phyloP scores from a whole-genome alignment of 2,888 invertebrate species.

The Caenorhabditis afra region DNA sequence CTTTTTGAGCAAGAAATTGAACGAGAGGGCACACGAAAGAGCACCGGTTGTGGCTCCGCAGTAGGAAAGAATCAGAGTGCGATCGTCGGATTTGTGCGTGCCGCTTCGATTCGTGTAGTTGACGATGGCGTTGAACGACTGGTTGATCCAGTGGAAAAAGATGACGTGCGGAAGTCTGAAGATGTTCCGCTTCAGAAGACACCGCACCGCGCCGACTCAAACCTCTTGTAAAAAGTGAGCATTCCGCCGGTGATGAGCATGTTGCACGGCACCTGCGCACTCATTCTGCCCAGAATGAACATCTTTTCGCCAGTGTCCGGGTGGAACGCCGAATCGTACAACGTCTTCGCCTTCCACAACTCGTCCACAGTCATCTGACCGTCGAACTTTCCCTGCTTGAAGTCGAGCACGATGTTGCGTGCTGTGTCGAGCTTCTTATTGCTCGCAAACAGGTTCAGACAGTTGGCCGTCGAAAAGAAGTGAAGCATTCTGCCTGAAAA shows the following conservation, averaged over 20 bases:
- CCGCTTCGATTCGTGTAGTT: conserved; percentile 93
- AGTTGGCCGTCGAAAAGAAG: conserved; percentile 93
- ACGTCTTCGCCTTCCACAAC: conserved; percentile 91
- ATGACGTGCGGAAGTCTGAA: conserved; percentile 89
- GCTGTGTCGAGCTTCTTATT: conserved; percentile 87
- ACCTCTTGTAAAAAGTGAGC: conserved; percentile 89
- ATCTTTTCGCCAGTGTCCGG: conserved; percentile 98
- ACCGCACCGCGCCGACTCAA: conserved; percentile 13
- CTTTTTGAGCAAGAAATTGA: conserved; percentile 61
- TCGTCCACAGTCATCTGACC: conserved; percentile 87
- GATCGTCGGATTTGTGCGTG: conserved; percentile 42
- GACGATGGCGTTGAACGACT: conserved; percentile 92
- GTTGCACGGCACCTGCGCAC: conserved; percentile 96
- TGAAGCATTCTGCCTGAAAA: conserved; percentile 89
- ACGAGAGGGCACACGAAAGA: conserved; percentile 62
- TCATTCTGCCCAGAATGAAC: conserved; percentile 93
- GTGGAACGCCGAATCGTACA: conserved; percentile 97
- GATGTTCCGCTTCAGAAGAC: background rate
- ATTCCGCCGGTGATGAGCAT: conserved; percentile 96
- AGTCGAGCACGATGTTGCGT: conserved; percentile 87
- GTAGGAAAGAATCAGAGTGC: conserved; percentile 80
- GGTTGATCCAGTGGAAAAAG: conserved; percentile 92
- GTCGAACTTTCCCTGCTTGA: conserved; percentile 84
- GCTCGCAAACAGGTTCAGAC: conserved; percentile 89
- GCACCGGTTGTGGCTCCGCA: conserved; percentile 66